These are phyloP conservation scores for Drosophila affinis DNA, from an alignment of 2,888 invertebrate species.

Conservation along the genomic window DNA sequence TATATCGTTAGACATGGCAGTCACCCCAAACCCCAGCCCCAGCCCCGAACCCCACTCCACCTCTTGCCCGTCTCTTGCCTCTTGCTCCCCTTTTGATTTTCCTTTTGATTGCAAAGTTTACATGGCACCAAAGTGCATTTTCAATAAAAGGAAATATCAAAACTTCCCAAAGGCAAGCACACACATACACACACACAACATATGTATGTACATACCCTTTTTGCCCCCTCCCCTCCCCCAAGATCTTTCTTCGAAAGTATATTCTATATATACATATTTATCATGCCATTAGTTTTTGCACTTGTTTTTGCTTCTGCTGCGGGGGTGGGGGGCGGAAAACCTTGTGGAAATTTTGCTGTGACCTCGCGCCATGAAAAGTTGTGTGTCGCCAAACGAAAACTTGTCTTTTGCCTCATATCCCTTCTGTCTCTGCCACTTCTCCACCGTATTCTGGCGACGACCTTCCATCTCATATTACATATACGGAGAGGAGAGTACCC, in stretches of 20 bases:
- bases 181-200: constrained; percentile 26
- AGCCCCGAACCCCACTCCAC: not conserved
- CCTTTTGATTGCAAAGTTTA: constrained; percentile 81
- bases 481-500: too few species aligned
- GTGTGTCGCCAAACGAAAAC: constrained; percentile 59
- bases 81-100: constrained; percentile 63
- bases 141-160: constrained; percentile 79
- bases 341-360: constrained; percentile 62
- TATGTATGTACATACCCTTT: not conserved
- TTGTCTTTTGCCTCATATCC: constrained; percentile 4
- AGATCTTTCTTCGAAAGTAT: not conserved
- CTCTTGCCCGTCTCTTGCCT: constrained; percentile 34
- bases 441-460: not conserved
- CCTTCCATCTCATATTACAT: not conserved
- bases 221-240: not conserved
- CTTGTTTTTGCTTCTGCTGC: constrained; percentile 57
- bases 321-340: constrained; percentile 22
- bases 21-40: constrained; percentile 32
- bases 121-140: constrained; percentile 81
- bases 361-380: constrained; percentile 68
- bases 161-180: constrained; percentile 49
- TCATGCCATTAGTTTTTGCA: constrained; percentile 71
- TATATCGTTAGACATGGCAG: constrained; percentile 73
- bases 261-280: constrained; percentile 47
- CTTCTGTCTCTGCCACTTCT: constrained; percentile 1